Evolutionary conservation across 2,797 vertebrate genomes (phyloP), one percentile per base, ranked within the genome.

Genomic region (Rhynchotus rufescens): DNA sequence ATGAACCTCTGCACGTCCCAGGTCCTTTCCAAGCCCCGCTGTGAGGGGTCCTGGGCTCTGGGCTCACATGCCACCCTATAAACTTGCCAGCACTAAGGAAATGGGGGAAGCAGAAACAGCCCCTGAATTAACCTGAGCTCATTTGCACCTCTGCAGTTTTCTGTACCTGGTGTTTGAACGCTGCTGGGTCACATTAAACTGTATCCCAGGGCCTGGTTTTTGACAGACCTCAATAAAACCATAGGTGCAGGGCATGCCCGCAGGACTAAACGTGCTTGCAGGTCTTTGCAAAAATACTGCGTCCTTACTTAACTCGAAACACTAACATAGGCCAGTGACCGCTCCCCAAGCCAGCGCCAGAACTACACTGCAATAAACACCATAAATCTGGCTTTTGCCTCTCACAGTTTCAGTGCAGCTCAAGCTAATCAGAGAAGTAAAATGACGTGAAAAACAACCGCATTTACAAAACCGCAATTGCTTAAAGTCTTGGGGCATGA

Each of bases 51-150:
- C 54, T 10, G 7, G 23, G 22, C 49, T 51, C 23, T 12, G 23
- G 49, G 52, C 52, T 56, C 52, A n/a, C 52, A 23, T n/a, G 16
- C 49, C 23, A 7, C 28, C 28, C 52, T 56, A 30, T 56, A 56
- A 56, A 56, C 52, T 56, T 56, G 28, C 54, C 54, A 56, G 54
- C 54, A 20, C 30, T 62, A 52, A 78, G 57, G 62, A 87, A 94
- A 75, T 68, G 89, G 92, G 90, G 92, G 47, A 49, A 78, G 93
- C 80, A 74, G 72, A 67, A 84, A 10, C 40, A 94, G 94, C 93
- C 90, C 49, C 49, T 51, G 49, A 51, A 51, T 51, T 51, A 51
- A 51, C 23, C 49, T 25, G 1, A 49, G 30, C 7, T 32, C 57
- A 40, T 57, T 47, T 54, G 34, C 54, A 52, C 36, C n/a, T n/a